Evolutionary conservation across 2,113 vertebrate genomes (phyloP), one percentile per base, ranked within the genome.

Genomic region (Myanophis thanlyinensis): DNA sequence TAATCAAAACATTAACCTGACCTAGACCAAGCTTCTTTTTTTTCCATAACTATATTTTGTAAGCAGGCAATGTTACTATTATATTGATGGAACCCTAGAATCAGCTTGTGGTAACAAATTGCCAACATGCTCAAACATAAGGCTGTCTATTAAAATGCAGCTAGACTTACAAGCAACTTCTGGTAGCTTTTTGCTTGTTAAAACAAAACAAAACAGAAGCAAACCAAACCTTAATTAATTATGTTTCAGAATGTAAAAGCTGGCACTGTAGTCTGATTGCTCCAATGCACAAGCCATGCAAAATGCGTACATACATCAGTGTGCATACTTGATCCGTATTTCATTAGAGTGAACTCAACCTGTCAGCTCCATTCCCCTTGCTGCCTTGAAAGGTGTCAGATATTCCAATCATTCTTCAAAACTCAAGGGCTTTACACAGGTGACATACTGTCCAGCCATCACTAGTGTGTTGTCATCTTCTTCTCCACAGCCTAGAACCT

Each of bases 61-160:
- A 93, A 93, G 92, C 91, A 94, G 56, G 90, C 93, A 94, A 93
- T 85, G 47, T 49, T 84, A 48, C 67, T 93, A 85, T 90, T 89
- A 30, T 0, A 0, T 92, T 94, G 93, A 6, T 62, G 23, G 3
- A 40, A 90, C 73, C 89, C 7, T 44, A 67, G 46, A 92, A 40
- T 56, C 93, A 94, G 67, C 3, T 95, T 87, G 15, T 15, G 44
- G 5, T 59, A 88, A 53, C 46, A 48, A 85, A 85, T 90, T 56
- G 22, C n/a, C 90, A 85, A 94, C 44, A 51, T 53, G 90, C 88
- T 87, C 87, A 92, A 94, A n/a, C 84, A 94, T 62, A 85, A 27
- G 11, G 2, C 23, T 94, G 87, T 46, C 47, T 13, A 12, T 95
- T 20, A 85, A 85, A 88, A 40, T 15, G 92, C 92, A 88, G 20